A percentile compares a stretch with the other conserved stretches of the same genome.
Evolutionary conservation across 2,888 invertebrate species (phyloP).

Genomic region (Oxycera nigricornis): DNA sequence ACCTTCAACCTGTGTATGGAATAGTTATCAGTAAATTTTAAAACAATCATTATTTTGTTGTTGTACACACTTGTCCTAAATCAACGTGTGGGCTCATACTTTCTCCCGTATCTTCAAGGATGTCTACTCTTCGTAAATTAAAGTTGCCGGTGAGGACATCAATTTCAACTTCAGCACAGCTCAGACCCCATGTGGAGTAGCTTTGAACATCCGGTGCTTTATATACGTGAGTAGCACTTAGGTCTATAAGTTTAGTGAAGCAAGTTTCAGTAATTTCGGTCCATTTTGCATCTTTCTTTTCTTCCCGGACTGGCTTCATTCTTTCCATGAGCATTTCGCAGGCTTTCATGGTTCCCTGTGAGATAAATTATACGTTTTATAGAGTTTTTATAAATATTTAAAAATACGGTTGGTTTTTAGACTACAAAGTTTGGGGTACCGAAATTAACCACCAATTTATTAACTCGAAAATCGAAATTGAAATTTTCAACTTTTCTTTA

Average conservation of each 20-base stretch:
- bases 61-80: slow-evolving; percentile 67
- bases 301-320: slow-evolving; percentile 56
- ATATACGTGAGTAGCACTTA: slow-evolving; percentile 53
- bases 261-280: slow-evolving; percentile 52
- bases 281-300: slow-evolving; percentile 58
- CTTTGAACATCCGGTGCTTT: slow-evolving; percentile 57
- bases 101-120: slow-evolving; percentile 72
- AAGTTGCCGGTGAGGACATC: slow-evolving; percentile 76
- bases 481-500: no score
- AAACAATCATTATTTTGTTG: neutral
- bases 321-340: slow-evolving; percentile 60
- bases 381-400: no score
- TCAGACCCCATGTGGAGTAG: slow-evolving; percentile 69
- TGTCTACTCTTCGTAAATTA: slow-evolving; percentile 67
- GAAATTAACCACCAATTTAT: no score
- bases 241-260: slow-evolving; percentile 51
- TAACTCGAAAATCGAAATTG: no score
- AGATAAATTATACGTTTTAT: neutral
- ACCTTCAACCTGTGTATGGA: slow-evolving; percentile 67
- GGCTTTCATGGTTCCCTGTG: slow-evolving; percentile 62
- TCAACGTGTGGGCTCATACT: slow-evolving; percentile 73
- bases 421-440: neutral
- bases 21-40: neutral
- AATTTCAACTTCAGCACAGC: slow-evolving; percentile 71
- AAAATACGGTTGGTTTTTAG: no score